Percentiles rank a stretch among this genome's conserved stretches.
phyloP scores from a whole-genome alignment of 2,888 invertebrate genomes.

The Zeuzera pyrina region DNA sequence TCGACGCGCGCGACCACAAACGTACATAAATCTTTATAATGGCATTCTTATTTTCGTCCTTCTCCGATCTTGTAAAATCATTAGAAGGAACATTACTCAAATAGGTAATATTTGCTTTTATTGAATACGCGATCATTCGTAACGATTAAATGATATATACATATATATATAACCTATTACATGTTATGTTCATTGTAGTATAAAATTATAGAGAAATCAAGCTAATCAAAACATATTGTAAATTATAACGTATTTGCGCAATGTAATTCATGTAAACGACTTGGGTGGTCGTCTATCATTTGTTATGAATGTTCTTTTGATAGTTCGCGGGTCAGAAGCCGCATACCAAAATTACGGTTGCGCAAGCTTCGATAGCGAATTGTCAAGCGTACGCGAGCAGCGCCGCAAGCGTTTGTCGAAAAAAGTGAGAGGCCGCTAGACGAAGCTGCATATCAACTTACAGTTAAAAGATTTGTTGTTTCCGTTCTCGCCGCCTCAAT shows the following conservation, averaged over 20 bases:
- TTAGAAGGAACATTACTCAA: conserved; percentile 35
- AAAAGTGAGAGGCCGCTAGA: conserved; percentile 56
- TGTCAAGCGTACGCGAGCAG: conserved; percentile 13
- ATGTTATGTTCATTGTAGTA: background rate
- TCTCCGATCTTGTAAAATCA: conserved; percentile 53
- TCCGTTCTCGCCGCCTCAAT: conserved; percentile 68
- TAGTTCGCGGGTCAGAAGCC: conserved; percentile 53
- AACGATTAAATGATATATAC: conserved; percentile 13
- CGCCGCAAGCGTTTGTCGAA: conserved; percentile 30
- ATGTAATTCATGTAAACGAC: conserved; percentile 31
- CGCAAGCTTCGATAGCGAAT: conserved; percentile 24
- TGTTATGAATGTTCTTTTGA: conserved; percentile 39
- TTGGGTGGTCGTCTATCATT: conserved; percentile 56
- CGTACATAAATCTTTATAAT: conserved; percentile 67
- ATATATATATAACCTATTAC: background rate
- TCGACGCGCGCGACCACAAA: conserved; percentile 61
- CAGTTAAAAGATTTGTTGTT: conserved; percentile 66
- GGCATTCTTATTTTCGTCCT: conserved; percentile 62
- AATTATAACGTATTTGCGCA: conserved; percentile 31
- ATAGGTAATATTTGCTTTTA: conserved; percentile 34
- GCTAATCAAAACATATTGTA: background rate
- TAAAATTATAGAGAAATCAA: conserved; percentile 1
- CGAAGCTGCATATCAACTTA: conserved; percentile 39
- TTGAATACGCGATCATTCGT: conserved; percentile 21
- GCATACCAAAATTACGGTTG: conserved; percentile 41